Evolutionary conservation across 2,888 invertebrate species (phyloP), one percentile per base, ranked within the genome.

Genomic region (Spisula solida): DNA sequence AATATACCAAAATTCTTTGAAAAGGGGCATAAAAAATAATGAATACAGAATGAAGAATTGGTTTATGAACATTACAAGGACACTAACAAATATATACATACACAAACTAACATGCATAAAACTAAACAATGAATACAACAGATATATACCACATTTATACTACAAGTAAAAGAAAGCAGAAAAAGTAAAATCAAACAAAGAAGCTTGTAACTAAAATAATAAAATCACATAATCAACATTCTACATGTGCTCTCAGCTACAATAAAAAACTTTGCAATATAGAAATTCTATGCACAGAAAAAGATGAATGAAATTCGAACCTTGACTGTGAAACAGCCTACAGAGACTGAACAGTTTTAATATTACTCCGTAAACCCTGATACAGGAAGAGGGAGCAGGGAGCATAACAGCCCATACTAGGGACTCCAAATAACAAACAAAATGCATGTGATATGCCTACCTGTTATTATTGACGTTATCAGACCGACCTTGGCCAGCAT

Each of bases 381-480:
- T 25, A 51, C 51, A 25, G 25, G 25, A 66, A n/a, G 60, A 66
- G 60, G 60, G 25, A 66, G n/a, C 10, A 25, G n/a, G 60, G 25
- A 66, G 25, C 20, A 66, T n/a, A n/a, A n/a, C 8, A 66, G 60
- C 60, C 60, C 60, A 4, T 0, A 66, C 2, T 6, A 66, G 41
- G 41, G 41, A 66, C 60, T 66, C 4, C 4, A 41, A 41, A 41
- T 66, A 66, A 56, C 56, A 56, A 66, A 66, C 25, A 66, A 66
- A 66, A 66, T 66, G n/a, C 18, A 81, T 70, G 47, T n/a, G 41
- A 66, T 41, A 41, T 25, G 70, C 91, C 86, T 91, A 91, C 91
- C 91, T 91, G 91, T 86, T 88, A 75, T 88, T 92, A 84, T 82
- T 85, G 56, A 51, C 79, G 66, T 87, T 82, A 85, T 89, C 91